Evolutionary conservation across 2,797 vertebrate species (phyloP).

Genomic region (Zonotrichia albicollis): DNA sequence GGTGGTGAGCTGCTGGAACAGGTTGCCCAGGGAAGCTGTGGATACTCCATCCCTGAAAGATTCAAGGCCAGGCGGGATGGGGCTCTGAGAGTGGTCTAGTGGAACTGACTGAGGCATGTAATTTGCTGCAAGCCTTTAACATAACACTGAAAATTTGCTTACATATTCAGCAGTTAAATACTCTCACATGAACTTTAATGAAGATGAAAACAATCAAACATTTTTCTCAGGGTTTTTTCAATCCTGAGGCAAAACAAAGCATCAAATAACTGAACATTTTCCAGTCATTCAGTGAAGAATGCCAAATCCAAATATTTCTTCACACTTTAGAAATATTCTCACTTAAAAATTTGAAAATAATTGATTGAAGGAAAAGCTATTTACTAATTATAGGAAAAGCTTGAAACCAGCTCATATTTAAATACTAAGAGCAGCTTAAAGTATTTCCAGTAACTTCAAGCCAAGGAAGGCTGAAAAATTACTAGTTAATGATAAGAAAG

Average conservation of each 20-base stretch:
- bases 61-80: neutral
- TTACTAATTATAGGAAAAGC: neutral
- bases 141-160: neutral
- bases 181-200: neutral
- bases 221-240: neutral
- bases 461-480: neutral
- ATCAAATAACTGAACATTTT: neutral
- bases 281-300: neutral
- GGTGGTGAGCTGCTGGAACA: neutral
- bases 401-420: neutral
- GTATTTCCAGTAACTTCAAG: neutral
- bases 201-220: neutral
- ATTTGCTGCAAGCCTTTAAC: neutral
- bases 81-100: neutral
- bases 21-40: neutral
- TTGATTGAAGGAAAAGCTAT: fast-evolving
- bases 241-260: neutral
- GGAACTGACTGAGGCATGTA: neutral
- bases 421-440: neutral
- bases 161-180: neutral
- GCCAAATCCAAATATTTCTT: neutral
- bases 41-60: neutral
- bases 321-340: neutral
- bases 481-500: neutral
- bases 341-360: neutral